Evolutionary conservation across 2,888 invertebrate genomes (phyloP), one percentile per base, ranked within the genome.

Genomic region (Cephus pygmeus): DNA sequence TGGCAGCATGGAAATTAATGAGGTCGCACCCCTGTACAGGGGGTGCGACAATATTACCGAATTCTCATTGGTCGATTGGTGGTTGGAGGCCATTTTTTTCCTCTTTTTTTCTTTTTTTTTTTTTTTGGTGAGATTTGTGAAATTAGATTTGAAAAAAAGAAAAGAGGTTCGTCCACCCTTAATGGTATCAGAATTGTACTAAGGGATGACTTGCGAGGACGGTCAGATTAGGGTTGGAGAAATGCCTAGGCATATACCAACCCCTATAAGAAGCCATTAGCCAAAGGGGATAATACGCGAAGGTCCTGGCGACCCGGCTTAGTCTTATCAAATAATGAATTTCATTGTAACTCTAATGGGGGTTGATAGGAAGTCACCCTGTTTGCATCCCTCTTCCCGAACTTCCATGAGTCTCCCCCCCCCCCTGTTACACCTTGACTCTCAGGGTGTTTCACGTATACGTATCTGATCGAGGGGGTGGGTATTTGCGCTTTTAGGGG

Each of bases 101-200:
- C n/a, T n/a, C n/a, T n/a, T n/a, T n/a, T n/a, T n/a, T n/a, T n/a
- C 0, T 0, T 0, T 0, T 12, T 3, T 34, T 34, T 9, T 15
- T 23, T 15, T 15, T 6, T 6, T 0, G 1, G 40, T 15, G 56
- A 56, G 56, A 56, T 56, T 23, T 23, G 56, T 56, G 56, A 56
- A 56, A 56, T 56, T 56, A 9, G 56, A 23, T 23, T 56, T 56
- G 1, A 23, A 56, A 56, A 23, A 40, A 56, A 23, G n/a, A n/a
- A 40, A 15, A 40, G 23, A 23, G 56, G 56, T 56, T 56, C 56
- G 56, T 56, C 9, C 2, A 23, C 56, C 56, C 56, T 9, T 23
- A 56, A 56, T 23, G 23, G 23, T 56, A 56, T 56, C 56, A 23
- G 23, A 56, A 56, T 56, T 56, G 56, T 56, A 56, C 56, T 56